phyloP scores from a whole-genome alignment of 1,140 invertebrate genomes.

The Heliconius nattereri region DNA sequence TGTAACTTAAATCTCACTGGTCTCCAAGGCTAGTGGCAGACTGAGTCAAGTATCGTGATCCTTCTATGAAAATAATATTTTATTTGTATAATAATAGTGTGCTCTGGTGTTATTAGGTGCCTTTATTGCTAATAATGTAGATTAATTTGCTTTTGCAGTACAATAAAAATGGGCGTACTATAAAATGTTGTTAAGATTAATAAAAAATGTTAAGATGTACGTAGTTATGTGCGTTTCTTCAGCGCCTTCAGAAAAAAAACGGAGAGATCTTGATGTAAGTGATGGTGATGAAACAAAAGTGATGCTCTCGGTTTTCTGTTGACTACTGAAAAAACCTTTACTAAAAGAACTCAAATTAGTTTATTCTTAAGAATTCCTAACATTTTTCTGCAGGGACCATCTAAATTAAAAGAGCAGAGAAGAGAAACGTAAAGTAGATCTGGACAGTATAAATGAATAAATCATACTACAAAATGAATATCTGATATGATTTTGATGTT shows the following conservation, averaged over 20 bases:
- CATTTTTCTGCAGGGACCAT: background rate
- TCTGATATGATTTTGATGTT: slow-evolving; percentile 15
- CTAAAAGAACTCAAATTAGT: too few relatives aligned
- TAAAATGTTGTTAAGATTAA: background rate
- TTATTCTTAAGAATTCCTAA: background rate
- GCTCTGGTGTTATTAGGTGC: slow-evolving; percentile 39
- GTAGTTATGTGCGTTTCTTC: too few relatives aligned
- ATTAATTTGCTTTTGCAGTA: background rate
- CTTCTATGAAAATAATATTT: slow-evolving; percentile 74
- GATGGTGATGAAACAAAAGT: too few relatives aligned
- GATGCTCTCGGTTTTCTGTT: too few relatives aligned
- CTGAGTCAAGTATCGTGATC: slow-evolving; percentile 61
- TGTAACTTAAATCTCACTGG: slow-evolving; percentile 67
- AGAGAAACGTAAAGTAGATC: background rate
- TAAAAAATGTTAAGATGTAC: background rate
- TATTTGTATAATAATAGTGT: slow-evolving; percentile 61
- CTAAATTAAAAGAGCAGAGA: slow-evolving; percentile 1
- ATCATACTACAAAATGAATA: slow-evolving; percentile 13
- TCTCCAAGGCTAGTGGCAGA: slow-evolving; percentile 58
- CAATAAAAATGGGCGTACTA: background rate
- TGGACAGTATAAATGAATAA: slow-evolving; percentile 11
- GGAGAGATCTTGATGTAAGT: too few relatives aligned
- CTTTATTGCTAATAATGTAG: slow-evolving; percentile 32
- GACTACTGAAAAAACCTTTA: too few relatives aligned
- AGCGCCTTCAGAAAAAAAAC: too few relatives aligned